Evolutionary conservation across 2,888 invertebrate genomes (phyloP).

Genomic region (Erebia epiphron): DNA sequence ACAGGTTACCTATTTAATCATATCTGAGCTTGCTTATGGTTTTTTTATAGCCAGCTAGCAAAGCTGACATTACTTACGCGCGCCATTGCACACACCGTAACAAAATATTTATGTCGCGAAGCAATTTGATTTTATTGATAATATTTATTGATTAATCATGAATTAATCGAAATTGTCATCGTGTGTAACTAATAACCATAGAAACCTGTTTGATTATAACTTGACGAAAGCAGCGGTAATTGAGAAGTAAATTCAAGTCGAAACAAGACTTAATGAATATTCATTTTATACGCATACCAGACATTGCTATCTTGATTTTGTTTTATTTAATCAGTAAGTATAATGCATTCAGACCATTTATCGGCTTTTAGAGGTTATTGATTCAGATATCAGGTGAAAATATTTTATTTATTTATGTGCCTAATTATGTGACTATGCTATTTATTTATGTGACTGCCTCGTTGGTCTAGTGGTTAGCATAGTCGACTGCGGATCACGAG

Average conservation of each 20-base stretch:
- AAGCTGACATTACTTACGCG: not conserved
- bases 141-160: not conserved
- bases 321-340: slow-evolving; percentile 1
- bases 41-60: slow-evolving; percentile 2
- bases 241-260: slow-evolving; percentile 23
- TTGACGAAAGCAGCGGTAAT: slow-evolving; percentile 17
- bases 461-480: too few species aligned
- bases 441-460: not conserved
- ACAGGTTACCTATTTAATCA: not conserved
- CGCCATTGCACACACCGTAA: not conserved
- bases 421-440: not conserved
- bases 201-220: slow-evolving; percentile 7
- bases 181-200: slow-evolving; percentile 20
- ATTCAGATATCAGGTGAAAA: slow-evolving; percentile 2
- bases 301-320: slow-evolving; percentile 10
- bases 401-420: slow-evolving; percentile 13
- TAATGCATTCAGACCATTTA: slow-evolving; percentile 10
- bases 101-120: not conserved
- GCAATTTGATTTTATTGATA: slow-evolving; percentile 5
- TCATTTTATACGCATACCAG: slow-evolving; percentile 21
- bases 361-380: slow-evolving; percentile 12
- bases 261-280: slow-evolving; percentile 17
- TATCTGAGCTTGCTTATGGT: not conserved
- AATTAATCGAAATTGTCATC: slow-evolving; percentile 23
- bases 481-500: too few species aligned